Conservation (phyloP, 1,140 invertebrate species). For the Bursaphelenchus mucronatus region DNA sequence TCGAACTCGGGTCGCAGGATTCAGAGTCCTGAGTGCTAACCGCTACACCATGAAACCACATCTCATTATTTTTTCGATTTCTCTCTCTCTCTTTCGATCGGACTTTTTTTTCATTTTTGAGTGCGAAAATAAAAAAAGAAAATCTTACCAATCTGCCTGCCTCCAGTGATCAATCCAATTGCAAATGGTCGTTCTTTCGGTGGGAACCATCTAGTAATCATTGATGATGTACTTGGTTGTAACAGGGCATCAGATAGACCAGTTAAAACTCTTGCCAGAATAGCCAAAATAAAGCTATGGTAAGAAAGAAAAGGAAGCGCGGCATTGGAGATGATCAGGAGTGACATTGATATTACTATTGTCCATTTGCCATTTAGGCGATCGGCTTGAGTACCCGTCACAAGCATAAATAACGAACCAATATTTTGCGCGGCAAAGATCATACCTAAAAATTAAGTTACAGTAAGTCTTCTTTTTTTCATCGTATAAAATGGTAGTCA, state of each 20-base stretch:
- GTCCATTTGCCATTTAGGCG: constrained; percentile 57
- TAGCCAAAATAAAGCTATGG: constrained; percentile 43
- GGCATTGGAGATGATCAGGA: constrained; percentile 52
- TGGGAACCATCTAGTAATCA: constrained; percentile 60
- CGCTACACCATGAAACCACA: constrained; percentile 40
- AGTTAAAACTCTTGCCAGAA: constrained; percentile 53
- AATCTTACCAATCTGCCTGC: constrained; percentile 49
- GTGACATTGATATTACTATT: constrained; percentile 43
- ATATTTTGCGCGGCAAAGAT: constrained; percentile 58
- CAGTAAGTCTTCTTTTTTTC: constrained; percentile 14
- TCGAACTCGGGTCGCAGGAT: constrained; percentile 57
- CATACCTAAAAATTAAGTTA: constrained; percentile 41
- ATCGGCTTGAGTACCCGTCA: constrained; percentile 55
- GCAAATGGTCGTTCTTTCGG: constrained; percentile 59
- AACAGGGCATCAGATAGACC: constrained; percentile 56
- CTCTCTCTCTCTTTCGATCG: constrained; percentile 13
- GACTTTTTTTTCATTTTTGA: constrained; percentile 2
- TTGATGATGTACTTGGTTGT: constrained; percentile 48
- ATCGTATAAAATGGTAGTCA: constrained; percentile 5
- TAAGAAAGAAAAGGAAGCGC: constrained; percentile 46
- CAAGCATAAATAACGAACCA: constrained; percentile 51
- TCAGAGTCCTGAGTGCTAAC: constrained; percentile 53
- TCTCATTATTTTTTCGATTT: background rate
- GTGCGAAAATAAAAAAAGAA: constrained; percentile 10
- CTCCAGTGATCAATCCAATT: constrained; percentile 56